A percentile compares a stretch with the other conserved stretches of the same genome.
Conservation (phyloP, 2,797 vertebrate genomes). For the Chiloscyllium punctatum region DNA sequence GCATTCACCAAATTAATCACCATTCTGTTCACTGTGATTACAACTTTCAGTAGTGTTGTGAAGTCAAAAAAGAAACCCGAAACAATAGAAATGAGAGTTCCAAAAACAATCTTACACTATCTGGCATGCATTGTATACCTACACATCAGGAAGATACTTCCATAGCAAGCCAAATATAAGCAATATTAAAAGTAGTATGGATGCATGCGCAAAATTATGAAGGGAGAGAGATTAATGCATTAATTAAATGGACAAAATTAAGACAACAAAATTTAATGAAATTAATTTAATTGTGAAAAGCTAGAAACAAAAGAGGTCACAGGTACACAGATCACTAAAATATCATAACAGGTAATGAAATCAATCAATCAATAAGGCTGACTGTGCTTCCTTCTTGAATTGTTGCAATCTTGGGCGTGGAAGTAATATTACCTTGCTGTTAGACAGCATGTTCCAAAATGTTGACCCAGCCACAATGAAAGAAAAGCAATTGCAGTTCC, state of each 20-base stretch:
- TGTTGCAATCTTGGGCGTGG: too few relatives aligned
- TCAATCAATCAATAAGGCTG: not conserved
- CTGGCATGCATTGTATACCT: not conserved
- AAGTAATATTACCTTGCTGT: too few relatives aligned
- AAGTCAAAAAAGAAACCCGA: not conserved
- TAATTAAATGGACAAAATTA: not conserved
- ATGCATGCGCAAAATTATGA: not conserved
- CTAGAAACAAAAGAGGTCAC: not conserved
- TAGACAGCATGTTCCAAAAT: too few relatives aligned
- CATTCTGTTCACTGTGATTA: not conserved
- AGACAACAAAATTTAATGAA: not conserved
- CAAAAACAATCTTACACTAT: not conserved
- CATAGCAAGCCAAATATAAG: not conserved
- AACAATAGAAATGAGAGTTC: not conserved
- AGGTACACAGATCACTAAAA: not conserved
- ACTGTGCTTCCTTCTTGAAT: not conserved
- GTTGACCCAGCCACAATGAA: too few relatives aligned
- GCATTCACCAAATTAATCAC: not conserved
- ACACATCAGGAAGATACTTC: not conserved
- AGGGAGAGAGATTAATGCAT: not conserved
- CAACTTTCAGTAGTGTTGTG: not conserved
- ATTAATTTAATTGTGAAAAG: not conserved
- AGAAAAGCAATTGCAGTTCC: too few relatives aligned
- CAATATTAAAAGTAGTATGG: not conserved
- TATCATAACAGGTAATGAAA: not conserved